Evolutionary conservation across 2,888 invertebrate species (phyloP).

Genomic region (Spilosoma lubricipeda): DNA sequence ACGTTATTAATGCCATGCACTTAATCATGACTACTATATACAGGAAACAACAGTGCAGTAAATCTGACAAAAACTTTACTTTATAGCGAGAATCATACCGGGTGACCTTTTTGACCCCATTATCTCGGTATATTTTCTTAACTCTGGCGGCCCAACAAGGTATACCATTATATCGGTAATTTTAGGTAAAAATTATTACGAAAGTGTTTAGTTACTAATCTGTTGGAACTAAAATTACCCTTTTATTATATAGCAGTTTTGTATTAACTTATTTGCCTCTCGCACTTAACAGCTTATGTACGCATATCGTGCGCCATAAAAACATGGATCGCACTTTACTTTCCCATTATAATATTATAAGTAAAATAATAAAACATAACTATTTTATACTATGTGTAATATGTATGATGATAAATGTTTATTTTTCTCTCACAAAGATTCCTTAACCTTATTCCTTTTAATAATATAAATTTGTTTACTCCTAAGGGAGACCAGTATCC

Average conservation of each 20-base stretch:
- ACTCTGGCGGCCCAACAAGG: constrained; percentile 26
- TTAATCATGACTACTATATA: constrained; percentile 77
- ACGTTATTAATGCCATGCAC: constrained; percentile 75
- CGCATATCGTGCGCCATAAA: neutral
- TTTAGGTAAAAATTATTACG: neutral
- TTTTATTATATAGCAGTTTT: neutral
- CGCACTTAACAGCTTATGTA: neutral
- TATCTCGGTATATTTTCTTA: constrained; percentile 48
- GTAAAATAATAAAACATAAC: too few species aligned
- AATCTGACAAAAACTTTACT: constrained; percentile 79
- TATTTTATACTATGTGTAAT: too few species aligned
- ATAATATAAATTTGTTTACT: too few species aligned
- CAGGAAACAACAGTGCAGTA: constrained; percentile 70
- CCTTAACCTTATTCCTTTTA: too few species aligned
- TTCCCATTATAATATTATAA: too few species aligned
- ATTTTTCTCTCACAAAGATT: too few species aligned
- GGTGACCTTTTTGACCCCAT: constrained; percentile 76
- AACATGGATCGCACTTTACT: neutral
- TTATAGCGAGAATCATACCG: constrained; percentile 80
- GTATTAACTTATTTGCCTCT: neutral
- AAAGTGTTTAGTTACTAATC: constrained; percentile 4
- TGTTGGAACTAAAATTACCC: neutral
- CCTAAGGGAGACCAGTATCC: too few species aligned
- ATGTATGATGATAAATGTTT: too few species aligned
- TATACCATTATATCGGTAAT: constrained; percentile 34